Base-by-base conservation (phyloP, 2,113 vertebrate species). In the Montifringilla adamsi region DNA sequence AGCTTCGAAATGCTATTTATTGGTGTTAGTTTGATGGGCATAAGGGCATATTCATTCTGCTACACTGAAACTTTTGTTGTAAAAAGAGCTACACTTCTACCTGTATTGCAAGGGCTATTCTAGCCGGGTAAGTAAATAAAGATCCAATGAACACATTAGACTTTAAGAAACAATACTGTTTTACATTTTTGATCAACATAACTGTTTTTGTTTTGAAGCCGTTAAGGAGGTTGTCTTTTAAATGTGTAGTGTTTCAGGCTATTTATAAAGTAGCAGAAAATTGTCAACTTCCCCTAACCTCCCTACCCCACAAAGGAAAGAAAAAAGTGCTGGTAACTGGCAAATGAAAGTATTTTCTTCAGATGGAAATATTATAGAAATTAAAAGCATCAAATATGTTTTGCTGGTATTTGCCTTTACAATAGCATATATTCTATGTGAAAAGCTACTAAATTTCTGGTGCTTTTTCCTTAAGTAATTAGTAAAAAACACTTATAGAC, bases 1-100 rank as follows among this genome's bases (percentile, higher is more conserved):
- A 98, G 97, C 97, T 95, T 97, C 93, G 95, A 97, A 98, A 97
- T 97, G 94, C 94, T 97, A 78, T 97, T 98, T 95, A 76, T 91
- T 94, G 90, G 94, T 97, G 92, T 95, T 97, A 94, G 91, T 97
- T 98, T 97, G 92, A 86, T 93, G 97, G 96, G 97, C 96, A 94
- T 75, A 94, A 92, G 78, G 91, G 91, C 50, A 47, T 96, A 96
- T 97, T 97, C 21, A 28, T 97, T 97, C 89, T 92, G 88, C 94
- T 96, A 93, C 92, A 90, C 92, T 94, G 89, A 97, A 98, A 98
- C 70, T 97, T 96, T 79, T 24, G 49, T 94, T 97, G 87, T 87
- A 94, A 97, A 95, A 97, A 85, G 95, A 96, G 96, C 95, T 96
- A 89, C 74, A 89, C 94, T 97, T 98, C 93, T 89, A 94, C 96